Evolutionary conservation across 2,797 vertebrate species (phyloP), one percentile per base, ranked within the genome.

Genomic region (Halcyon badia): DNA sequence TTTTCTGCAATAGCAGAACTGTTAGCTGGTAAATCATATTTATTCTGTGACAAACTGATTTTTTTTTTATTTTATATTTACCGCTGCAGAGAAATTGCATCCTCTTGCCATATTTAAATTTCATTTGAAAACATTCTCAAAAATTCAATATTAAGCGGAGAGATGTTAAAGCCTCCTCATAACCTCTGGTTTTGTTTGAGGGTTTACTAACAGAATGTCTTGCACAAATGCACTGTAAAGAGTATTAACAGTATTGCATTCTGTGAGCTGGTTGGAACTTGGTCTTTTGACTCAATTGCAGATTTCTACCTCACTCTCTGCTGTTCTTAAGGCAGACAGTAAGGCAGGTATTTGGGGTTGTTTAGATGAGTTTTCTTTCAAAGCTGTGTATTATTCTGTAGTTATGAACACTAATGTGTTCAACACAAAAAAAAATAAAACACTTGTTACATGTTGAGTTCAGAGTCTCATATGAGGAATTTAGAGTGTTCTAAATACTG

Each of bases 61-160:
- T 35, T 84, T 84, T 90, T 91, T 48, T 75, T 14, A 11, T 79
- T 95, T 93, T 62, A 3, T 92, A 20, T 78, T 89, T 88, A 42
- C 30, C 76, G 26, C 65, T 81, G 19, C 51, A 31, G 28, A 70
- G n/a, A 75, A 58, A n/a, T 62, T 54, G 69, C 44, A 56, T 42
- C 49, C 17, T 76, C 25, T 83, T 84, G n/a, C 10, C 15, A 2
- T 84, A 56, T 58, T 90, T 58, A 90, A 89, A 85, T 87, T 92
- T 77, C 54, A 60, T 31, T 64, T 80, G 10, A 78, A 78, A 73
- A 11, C 76, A 64, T 25, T 68, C 11, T 52, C 49, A 31, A 33
- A 66, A 87, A 49, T 8, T 64, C 76, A 60, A 0, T 85, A 9
- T 52, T 80, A 82, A 80, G 28, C 31, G 51, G 1, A 60, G 51